Base-by-base conservation (phyloP, 2,113 vertebrate genomes). In the Numenius arquata region DNA sequence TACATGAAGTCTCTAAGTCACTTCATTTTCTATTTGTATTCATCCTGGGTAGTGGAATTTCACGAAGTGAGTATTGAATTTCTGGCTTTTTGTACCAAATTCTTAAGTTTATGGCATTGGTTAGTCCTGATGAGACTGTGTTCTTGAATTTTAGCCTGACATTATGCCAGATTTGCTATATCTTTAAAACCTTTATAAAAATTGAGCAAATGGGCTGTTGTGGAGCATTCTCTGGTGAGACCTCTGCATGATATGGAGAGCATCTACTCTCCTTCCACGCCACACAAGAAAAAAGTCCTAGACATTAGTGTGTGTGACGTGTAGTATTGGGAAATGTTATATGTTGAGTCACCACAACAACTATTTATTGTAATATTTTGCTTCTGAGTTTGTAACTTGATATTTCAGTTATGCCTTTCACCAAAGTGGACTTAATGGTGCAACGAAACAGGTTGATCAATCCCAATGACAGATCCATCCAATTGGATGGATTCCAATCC, bases 291-390 rank as follows among this genome's bases (percentile, higher is more conserved):
- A 67, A 36, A n/a, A n/a, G n/a, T 63, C 4, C 10, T 52, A 36
- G 9, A 19, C 1, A 1, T 52, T 38, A 63, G 56, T 4, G 3
- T 15, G 26, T 59, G 71, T 20, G 18, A 53, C 0, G 0, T n/a
- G 38, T 52, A 36, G 26, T 58, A 21, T 41, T 90, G 43, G 62
- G 50, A 74, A 85, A 56, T 36, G 8, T n/a, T 80, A 30, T 65
- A 26, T 67, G 38, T 53, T 53, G 34, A 74, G 38, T 52, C n/a
- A 75, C n/a, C 3, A 8, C 15, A 58, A 34, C 29, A 75, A 53
- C 50, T 53, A 70, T 38, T 77, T 76, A 26, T 48, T 30, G 48
- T 36, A 48, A 30, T 32, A 34, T 61, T 87, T 80, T 41, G 25
- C 45, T 48, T 38, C 32, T 45, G 48, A 58, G 55, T 38, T 89